A percentile compares a stretch with the other conserved stretches of the same genome.
Conservation (phyloP, 1,140 invertebrate genomes). For the Leptoteleia sp. region DNA sequence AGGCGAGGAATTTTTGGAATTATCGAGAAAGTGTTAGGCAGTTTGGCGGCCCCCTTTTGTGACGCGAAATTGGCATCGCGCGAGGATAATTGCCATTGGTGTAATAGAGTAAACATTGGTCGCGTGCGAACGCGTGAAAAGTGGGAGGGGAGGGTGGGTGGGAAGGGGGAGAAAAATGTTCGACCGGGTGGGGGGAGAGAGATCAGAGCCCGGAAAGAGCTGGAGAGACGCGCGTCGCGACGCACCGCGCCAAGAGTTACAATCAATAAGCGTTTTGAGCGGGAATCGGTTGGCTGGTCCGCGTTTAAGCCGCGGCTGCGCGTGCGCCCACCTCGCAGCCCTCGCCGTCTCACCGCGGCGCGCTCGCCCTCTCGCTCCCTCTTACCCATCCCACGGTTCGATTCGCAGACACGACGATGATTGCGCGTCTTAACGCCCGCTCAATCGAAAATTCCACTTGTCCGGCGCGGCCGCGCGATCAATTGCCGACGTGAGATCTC, state of each 20-base stretch:
- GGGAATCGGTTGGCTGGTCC: constrained; percentile 34
- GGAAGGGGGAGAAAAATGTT: constrained; percentile 10
- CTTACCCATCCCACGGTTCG: neutral
- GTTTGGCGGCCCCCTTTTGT: constrained; percentile 1
- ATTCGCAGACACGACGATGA: constrained; percentile 21
- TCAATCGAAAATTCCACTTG: constrained; percentile 1
- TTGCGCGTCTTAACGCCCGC: constrained; percentile 9
- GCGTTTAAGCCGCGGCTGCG: constrained; percentile 40
- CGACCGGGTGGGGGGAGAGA: constrained; percentile 29
- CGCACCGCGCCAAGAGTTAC: constrained; percentile 60
- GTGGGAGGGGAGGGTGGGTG: constrained; percentile 7
- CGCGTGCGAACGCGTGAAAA: constrained; percentile 47
- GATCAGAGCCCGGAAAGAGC: constrained; percentile 67
- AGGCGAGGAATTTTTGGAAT: neutral
- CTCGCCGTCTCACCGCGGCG: neutral
- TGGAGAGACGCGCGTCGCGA: constrained; percentile 57
- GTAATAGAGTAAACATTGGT: constrained; percentile 43
- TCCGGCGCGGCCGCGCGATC: neutral
- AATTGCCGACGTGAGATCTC: too few species aligned
- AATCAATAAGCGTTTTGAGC: constrained; percentile 71
- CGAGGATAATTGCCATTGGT: constrained; percentile 30
- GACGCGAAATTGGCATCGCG: constrained; percentile 32
- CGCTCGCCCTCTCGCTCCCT: constrained; percentile 1
- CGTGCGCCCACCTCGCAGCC: constrained; percentile 63
- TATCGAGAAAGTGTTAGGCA: neutral